A percentile compares a stretch with the other conserved stretches of the same genome.
These are phyloP conservation scores for Nycticryphes semicollaris DNA, from an alignment of 2,113 vertebrate species.

Conservation along the genomic window DNA sequence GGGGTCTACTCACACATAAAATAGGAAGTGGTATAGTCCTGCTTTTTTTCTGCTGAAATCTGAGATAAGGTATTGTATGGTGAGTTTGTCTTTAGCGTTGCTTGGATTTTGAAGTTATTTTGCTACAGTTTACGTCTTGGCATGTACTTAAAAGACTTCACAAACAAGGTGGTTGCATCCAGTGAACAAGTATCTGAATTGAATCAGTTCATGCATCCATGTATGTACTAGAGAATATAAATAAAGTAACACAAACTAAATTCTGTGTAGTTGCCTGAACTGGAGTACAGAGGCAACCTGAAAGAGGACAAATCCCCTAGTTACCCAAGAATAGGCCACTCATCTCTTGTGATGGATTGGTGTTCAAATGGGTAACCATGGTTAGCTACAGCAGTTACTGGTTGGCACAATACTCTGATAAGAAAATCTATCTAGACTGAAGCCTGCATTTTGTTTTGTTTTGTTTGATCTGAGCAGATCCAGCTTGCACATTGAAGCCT, in stretches of 20 bases:
- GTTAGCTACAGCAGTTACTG: neutral
- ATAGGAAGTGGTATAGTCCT: neutral
- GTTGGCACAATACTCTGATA: neutral
- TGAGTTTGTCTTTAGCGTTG: neutral
- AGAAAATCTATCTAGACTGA: neutral
- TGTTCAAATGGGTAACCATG: neutral
- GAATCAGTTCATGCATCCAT: neutral
- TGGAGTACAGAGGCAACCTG: neutral
- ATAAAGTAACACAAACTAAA: neutral
- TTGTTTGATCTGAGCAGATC: neutral
- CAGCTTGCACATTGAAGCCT: neutral
- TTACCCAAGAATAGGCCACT: neutral
- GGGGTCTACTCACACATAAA: constrained; percentile 4
- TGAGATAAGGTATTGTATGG: neutral
- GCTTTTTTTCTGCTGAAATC: neutral
- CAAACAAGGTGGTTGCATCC: neutral
- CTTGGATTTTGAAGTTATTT: neutral
- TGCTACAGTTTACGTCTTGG: neutral
- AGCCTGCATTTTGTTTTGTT: neutral
- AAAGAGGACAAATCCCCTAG: neutral
- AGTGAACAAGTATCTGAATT: neutral
- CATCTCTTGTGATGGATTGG: rapidly evolving
- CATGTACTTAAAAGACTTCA: neutral
- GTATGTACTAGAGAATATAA: neutral
- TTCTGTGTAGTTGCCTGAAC: neutral